Evolutionary conservation across 1,140 invertebrate genomes (phyloP).

Genomic region (Hyposmocoma kahamanoa): DNA sequence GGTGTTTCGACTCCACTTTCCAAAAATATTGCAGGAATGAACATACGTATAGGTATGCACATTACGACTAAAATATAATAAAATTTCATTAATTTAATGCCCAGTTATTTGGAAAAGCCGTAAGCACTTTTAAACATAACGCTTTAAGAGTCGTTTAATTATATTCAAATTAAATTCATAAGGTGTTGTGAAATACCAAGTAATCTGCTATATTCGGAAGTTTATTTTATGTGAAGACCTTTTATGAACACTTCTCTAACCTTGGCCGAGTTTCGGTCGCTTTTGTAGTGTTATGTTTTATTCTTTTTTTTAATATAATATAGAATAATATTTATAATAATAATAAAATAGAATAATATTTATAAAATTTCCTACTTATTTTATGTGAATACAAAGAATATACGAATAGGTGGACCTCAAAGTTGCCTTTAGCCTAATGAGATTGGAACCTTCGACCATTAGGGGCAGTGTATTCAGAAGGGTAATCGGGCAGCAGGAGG

Average conservation of each 20-base stretch:
- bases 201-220: not conserved
- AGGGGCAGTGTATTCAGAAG: not conserved
- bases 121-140: too few relatives aligned
- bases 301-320: too few relatives aligned
- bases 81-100: too few relatives aligned
- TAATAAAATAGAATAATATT: too few relatives aligned
- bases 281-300: not conserved
- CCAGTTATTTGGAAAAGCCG: too few relatives aligned
- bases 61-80: too few relatives aligned
- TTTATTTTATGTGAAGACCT: not conserved
- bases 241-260: not conserved
- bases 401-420: not conserved
- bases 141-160: not conserved
- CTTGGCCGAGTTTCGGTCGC: not conserved
- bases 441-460: not conserved
- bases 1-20: too few relatives aligned
- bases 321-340: too few relatives aligned
- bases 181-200: not conserved
- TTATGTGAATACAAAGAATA: too few relatives aligned
- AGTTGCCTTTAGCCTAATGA: not conserved
- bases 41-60: too few relatives aligned
- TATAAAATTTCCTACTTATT: too few relatives aligned
- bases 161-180: not conserved
- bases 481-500: not conserved
- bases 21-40: too few relatives aligned